These are phyloP conservation scores for Andrena minutula DNA, from an alignment of 2,888 invertebrate species.

Conservation along the genomic window DNA sequence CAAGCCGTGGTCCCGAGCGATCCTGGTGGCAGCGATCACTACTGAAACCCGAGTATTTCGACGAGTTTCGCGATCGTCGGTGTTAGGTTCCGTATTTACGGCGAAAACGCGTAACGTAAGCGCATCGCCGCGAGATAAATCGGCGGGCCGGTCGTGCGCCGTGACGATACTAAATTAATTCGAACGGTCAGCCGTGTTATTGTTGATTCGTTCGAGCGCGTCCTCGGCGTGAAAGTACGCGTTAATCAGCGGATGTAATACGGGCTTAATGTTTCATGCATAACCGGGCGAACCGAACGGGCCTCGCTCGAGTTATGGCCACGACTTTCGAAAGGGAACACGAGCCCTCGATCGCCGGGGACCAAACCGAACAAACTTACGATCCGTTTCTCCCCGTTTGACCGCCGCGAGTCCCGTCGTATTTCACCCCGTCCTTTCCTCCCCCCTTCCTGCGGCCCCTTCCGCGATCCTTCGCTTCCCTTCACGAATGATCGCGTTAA, in stretches of 20 bases:
- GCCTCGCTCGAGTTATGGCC: slow-evolving; percentile 70
- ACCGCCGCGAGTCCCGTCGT: slow-evolving; percentile 52
- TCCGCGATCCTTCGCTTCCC: slow-evolving; percentile 35
- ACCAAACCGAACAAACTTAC: slow-evolving; percentile 68
- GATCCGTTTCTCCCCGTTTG: slow-evolving; percentile 59
- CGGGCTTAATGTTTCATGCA: slow-evolving; percentile 71
- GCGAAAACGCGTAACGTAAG: slow-evolving; percentile 12
- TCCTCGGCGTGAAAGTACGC: slow-evolving; percentile 63
- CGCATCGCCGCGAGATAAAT: slow-evolving; percentile 9
- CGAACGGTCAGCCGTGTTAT: slow-evolving; percentile 17
- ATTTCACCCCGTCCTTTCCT: slow-evolving; percentile 54
- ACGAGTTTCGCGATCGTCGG: slow-evolving; percentile 35
- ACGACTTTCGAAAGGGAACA: slow-evolving; percentile 70
- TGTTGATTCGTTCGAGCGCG: slow-evolving; percentile 36
- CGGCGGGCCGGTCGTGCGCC: neutral
- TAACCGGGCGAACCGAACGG: slow-evolving; percentile 60
- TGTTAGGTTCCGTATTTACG: slow-evolving; percentile 36
- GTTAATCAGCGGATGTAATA: slow-evolving; percentile 70
- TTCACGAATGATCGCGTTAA: slow-evolving; percentile 49
- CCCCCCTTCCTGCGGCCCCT: slow-evolving; percentile 23
- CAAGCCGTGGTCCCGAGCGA: slow-evolving; percentile 21
- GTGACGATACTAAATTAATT: slow-evolving; percentile 36
- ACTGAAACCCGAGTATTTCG: slow-evolving; percentile 57
- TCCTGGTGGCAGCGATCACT: slow-evolving; percentile 31
- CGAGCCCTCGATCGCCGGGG: slow-evolving; percentile 62